Base-by-base conservation (phyloP, 2,113 vertebrate genomes). In the Nicator chloris region DNA sequence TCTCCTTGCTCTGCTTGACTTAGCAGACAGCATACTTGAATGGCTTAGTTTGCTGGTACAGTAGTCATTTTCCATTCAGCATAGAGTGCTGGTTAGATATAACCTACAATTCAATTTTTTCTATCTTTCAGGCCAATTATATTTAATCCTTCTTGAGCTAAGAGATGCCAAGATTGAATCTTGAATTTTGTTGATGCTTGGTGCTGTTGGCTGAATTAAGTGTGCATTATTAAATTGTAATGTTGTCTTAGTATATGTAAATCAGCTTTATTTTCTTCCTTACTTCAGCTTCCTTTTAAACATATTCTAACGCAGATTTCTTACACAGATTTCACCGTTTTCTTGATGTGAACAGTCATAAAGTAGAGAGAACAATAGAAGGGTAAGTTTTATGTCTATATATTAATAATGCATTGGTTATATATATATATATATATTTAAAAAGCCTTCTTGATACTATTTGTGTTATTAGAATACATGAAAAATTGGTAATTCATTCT, bases 401-500 rank as follows among this genome's bases (percentile, higher is more conserved):
- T 39, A 20, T 68, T 93, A 80, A 63, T 51, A 79, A 57, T 40
- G 24, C 9, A 37, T 60, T 50, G 16, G 53, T 90, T 90, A n/a
- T 64, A 39, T 18, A 44, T 66, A 24, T 57, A 8, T n/a, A n/a
- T 72, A 39, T 91, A 87, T 86, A 14, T 92, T 90, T 22, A 3
- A 33, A 91, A 47, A 90, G 33, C 33, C 9, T 85, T 90, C 40
- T 79, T 94, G 56, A 72, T 91, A 54, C 61, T 57, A 6, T 65
- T 66, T 90, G 82, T 93, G 57, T 83, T 94, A 83, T 87, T 94
- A 99, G 99, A 92, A 99, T 99, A 97, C 97, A 99, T 91, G 99
- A 99, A 89, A 99, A 99, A 95, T 98, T 99, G 64, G 95, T 99
- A 97, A 97, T 99, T 86, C 99, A 99, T 97, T 99, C 99, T 37